Conservation (phyloP, 2,888 invertebrate species). For the Punctoribates punctum region DNA sequence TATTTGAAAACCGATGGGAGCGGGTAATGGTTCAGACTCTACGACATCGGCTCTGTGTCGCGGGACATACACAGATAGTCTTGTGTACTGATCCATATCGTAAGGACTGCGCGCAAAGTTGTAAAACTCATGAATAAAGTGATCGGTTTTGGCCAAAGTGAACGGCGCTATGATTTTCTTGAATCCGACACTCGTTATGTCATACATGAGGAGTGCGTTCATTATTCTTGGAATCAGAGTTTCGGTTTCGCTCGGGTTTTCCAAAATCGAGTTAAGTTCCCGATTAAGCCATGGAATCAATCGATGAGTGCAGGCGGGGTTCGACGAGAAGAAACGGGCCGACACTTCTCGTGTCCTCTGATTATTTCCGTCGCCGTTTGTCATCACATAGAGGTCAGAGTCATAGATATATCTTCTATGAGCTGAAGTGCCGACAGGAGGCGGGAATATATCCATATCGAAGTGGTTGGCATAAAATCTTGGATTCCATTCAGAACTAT, state of each 20-base stretch:
- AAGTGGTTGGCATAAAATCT: background rate
- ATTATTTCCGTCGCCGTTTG: slow-evolving; percentile 64
- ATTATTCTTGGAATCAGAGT: slow-evolving; percentile 65
- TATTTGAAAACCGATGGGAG: background rate
- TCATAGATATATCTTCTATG: slow-evolving; percentile 68
- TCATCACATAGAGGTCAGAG: slow-evolving; percentile 69
- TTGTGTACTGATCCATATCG: slow-evolving; percentile 69
- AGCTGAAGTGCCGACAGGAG: slow-evolving; percentile 49
- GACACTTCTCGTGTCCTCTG: slow-evolving; percentile 69
- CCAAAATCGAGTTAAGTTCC: slow-evolving; percentile 69
- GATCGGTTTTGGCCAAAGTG: slow-evolving; percentile 68
- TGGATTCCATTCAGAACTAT: background rate
- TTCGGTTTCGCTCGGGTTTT: slow-evolving; percentile 54
- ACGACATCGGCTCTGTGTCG: slow-evolving; percentile 19
- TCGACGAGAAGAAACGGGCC: slow-evolving; percentile 58
- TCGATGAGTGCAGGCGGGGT: slow-evolving; percentile 75
- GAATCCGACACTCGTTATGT: slow-evolving; percentile 61
- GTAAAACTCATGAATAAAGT: slow-evolving; percentile 84
- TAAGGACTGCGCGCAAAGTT: slow-evolving; percentile 81
- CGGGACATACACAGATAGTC: slow-evolving; percentile 52
- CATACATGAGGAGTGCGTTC: slow-evolving; percentile 63
- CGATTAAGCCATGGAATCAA: slow-evolving; percentile 82
- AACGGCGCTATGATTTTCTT: slow-evolving; percentile 65
- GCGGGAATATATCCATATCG: slow-evolving; percentile 27
- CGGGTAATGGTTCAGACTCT: background rate